Evolutionary conservation across 2,797 vertebrate species (phyloP), one percentile per base, ranked within the genome.

Genomic region (Fratercula arctica): DNA sequence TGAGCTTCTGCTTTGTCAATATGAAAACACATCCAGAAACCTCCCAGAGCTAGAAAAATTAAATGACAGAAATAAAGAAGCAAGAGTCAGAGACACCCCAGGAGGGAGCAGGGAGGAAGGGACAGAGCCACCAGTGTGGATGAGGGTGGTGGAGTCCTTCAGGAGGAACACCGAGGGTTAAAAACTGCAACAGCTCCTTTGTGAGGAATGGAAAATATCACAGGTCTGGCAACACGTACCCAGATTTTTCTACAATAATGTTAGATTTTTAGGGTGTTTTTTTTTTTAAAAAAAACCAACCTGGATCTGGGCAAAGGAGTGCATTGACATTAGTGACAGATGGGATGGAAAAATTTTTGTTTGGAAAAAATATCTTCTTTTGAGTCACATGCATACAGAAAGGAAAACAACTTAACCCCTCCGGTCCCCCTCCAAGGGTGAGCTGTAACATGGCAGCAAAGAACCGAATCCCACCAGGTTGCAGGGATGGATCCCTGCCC

Each of bases 321-420:
- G 82, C 90, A 81, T 94, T 94, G 86, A 92, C 94, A 95, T 93
- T 93, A 89, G 77, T 93, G 93, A 93, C 94, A 97, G 97, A 97
- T 97, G 97, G 96, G 87, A 96, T 83, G 33, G 70, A 93, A 95
- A 91, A 53, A 61, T 1, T 23, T 67, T 82, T 80, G 83, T 86
- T 94, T 83, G 81, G 77, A 17, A 94, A 89, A 83, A 90, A 46
- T 4, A 73, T 61, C 91, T 78, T 90, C 57, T 57, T 94, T 91
- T 86, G 79, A 96, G 74, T 94, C 94, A 95, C 57, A 57, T 3
- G 10, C 61, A 50, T 16, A 23, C 13, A 59, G 51, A 80, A 80
- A 84, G 12, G 20, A 66, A 95, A 94, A 89, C 83, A 74, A 23
- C 39, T 90, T 95, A 96, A 95, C 64, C 64, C 75, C 24, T 92